Percentiles rank a stretch among this genome's conserved stretches.
These are phyloP conservation scores for Galeopterus variegatus DNA, from an alignment of 2,113 vertebrate genomes.

Conservation along the genomic window DNA sequence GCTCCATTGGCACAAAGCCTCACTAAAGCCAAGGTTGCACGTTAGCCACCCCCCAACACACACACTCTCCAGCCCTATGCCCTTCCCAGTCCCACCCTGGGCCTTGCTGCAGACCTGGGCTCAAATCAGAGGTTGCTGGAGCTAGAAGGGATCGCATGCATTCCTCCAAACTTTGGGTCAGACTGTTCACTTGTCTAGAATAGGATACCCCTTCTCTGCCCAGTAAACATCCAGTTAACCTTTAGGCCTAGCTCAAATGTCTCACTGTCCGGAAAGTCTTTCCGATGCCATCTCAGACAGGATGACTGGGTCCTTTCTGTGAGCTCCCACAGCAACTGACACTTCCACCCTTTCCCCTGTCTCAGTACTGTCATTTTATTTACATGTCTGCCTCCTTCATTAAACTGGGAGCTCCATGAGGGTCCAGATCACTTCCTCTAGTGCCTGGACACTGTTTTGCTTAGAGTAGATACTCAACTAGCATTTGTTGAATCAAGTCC, in stretches of 20 bases:
- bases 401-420: neutral
- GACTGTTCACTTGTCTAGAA: neutral
- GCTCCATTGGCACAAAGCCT: neutral
- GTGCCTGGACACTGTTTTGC: neutral
- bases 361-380: neutral
- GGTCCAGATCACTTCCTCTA: neutral
- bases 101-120: neutral
- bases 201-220: neutral
- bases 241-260: neutral
- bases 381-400: neutral
- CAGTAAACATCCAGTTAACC: neutral
- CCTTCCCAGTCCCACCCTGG: neutral
- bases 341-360: neutral
- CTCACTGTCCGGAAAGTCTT: neutral
- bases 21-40: neutral
- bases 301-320: neutral
- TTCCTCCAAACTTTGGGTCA: neutral
- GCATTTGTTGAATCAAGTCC: neutral
- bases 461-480: neutral
- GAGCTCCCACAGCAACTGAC: neutral
- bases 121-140: slow-evolving; percentile 4
- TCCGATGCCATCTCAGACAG: neutral
- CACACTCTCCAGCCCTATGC: accelerated
- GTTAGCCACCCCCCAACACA: accelerated
- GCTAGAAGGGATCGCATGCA: neutral